Percentiles rank a stretch among this genome's conserved stretches.
Evolutionary conservation across 2,113 vertebrate genomes (phyloP).

Genomic region (Oxyura jamaicensis): DNA sequence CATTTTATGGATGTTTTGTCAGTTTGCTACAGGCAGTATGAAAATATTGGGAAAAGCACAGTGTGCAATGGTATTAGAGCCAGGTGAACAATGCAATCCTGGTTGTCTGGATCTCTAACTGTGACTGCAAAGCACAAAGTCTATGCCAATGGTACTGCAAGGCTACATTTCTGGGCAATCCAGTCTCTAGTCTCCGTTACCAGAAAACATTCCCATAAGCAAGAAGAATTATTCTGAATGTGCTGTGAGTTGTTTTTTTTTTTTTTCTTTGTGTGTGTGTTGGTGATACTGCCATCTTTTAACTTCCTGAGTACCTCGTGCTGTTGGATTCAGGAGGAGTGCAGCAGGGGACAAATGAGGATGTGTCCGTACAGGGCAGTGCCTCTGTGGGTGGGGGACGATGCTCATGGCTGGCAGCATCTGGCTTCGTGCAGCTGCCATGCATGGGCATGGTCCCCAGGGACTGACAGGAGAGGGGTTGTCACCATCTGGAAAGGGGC

Average conservation of each 20-base stretch:
- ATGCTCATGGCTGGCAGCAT: accelerated
- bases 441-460: accelerated
- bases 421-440: not conserved
- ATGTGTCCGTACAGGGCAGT: not conserved
- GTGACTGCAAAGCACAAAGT: not conserved
- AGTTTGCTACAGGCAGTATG: not conserved
- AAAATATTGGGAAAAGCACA: not conserved
- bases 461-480: not conserved
- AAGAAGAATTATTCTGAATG: not conserved
- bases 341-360: not conserved
- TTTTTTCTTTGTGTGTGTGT: no score
- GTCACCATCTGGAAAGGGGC: not conserved
- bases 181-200: not conserved
- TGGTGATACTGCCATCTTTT: not conserved
- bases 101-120: not conserved
- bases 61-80: not conserved
- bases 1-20: not conserved
- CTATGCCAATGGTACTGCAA: not conserved
- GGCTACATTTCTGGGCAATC: not conserved
- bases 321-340: not conserved
- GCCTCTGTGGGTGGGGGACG: not conserved
- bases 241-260: accelerated
- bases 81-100: not conserved
- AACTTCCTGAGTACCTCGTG: not conserved
- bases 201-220: not conserved